Conservation (phyloP, 53 echinoderm and acorn worm species). For the Hippasteria phrygiana region DNA sequence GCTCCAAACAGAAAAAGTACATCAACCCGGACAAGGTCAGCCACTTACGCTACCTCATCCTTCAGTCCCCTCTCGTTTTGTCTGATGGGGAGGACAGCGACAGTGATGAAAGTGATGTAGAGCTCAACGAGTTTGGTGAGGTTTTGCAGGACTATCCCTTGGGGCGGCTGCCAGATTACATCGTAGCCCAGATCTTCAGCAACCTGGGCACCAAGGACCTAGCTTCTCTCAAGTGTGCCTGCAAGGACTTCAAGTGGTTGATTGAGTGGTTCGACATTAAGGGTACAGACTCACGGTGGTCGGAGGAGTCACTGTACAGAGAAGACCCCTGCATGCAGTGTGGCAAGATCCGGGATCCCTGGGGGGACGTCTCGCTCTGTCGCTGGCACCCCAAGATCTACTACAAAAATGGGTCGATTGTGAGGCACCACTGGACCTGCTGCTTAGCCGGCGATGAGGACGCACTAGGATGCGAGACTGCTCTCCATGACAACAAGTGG, state of each 20-base stretch:
- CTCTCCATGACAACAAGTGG: constrained; percentile 97
- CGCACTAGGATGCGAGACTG: constrained; percentile 78
- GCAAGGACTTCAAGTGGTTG: constrained; percentile 93
- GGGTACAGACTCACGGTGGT: constrained; percentile 82
- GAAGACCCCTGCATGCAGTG: constrained; percentile 98
- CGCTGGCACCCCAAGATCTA: constrained; percentile 95
- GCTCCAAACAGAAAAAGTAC: constrained; percentile 20
- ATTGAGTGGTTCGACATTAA: constrained; percentile 85
- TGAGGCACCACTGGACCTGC: constrained; percentile 91
- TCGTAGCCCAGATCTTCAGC: constrained; percentile 86
- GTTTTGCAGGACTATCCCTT: constrained; percentile 73
- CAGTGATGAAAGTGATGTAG: constrained; percentile 72
- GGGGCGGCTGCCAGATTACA: constrained; percentile 76
- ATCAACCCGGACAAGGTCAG: constrained; percentile 76
- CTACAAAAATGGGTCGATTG: constrained; percentile 87
- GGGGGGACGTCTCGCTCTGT: constrained; percentile 95
- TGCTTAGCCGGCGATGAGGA: constrained; percentile 77
- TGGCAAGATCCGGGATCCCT: constrained; percentile 90
- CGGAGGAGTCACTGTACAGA: constrained; percentile 67
- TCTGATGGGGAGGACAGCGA: constrained; percentile 75
- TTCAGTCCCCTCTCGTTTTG: constrained; percentile 78
- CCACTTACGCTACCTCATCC: constrained; percentile 75
- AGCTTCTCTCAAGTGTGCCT: constrained; percentile 84
- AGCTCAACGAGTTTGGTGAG: constrained; percentile 62
- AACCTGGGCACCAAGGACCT: constrained; percentile 82